Evolutionary conservation across 2,888 invertebrate genomes (phyloP).

Genomic region (Tetragonisca angustula): DNA sequence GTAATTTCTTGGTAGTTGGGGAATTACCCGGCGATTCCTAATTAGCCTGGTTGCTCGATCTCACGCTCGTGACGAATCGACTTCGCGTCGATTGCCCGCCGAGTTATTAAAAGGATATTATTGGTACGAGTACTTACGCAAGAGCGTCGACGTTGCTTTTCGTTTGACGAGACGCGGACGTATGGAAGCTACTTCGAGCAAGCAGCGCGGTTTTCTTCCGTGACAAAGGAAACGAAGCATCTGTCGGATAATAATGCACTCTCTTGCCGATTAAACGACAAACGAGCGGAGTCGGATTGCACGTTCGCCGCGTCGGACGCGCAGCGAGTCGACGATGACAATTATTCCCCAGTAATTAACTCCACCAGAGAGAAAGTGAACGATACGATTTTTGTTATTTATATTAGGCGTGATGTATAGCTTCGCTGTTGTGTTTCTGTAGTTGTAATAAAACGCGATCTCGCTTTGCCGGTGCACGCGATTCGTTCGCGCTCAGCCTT

Average conservation of each 20-base stretch:
- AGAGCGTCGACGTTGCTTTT: neutral
- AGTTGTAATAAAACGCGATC: neutral
- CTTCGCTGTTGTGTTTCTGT: neutral
- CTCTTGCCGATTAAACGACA: neutral
- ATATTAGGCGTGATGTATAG: neutral
- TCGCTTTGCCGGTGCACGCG: conserved; percentile 24
- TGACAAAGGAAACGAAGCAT: neutral
- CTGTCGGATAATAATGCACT: neutral
- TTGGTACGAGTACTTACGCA: neutral
- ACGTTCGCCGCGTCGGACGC: neutral
- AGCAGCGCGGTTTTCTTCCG: neutral
- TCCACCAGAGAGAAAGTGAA: neutral
- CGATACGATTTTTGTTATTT: conserved; percentile 12
- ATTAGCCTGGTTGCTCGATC: conserved; percentile 11
- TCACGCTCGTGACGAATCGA: conserved; percentile 27
- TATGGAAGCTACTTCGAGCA: neutral
- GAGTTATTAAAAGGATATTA: conserved; percentile 18
- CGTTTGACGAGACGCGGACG: neutral
- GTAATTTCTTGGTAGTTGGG: conserved; percentile 63
- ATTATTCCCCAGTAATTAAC: conserved; percentile 20
- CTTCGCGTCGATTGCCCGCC: conserved; percentile 14
- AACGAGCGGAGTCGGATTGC: neutral
- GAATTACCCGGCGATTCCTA: neutral
- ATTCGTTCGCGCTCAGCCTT: conserved; percentile 2
- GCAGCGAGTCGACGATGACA: neutral